These are phyloP conservation scores for Petroica traversi DNA, from an alignment of 2,113 vertebrate genomes.

Conservation along the genomic window DNA sequence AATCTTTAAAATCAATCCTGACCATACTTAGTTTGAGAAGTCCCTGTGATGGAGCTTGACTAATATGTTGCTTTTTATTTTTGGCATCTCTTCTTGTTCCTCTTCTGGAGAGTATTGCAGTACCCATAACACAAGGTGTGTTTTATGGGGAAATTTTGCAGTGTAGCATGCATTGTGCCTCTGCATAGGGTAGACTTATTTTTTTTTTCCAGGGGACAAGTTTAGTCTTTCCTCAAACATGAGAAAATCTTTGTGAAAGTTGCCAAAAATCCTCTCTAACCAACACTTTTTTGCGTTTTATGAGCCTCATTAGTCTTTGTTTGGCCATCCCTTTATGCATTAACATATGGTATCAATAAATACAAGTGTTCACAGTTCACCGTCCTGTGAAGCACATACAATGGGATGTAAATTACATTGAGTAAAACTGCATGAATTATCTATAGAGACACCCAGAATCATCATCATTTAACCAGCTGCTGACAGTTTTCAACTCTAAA, in stretches of 20 bases:
- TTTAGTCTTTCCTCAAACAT: not conserved
- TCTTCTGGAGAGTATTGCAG: not conserved
- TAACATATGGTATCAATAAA: slow-evolving; percentile 2
- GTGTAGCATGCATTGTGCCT: not conserved
- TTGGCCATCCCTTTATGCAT: not conserved
- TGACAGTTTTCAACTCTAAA: not conserved
- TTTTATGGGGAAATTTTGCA: not conserved
- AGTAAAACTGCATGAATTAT: not conserved
- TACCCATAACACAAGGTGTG: not conserved
- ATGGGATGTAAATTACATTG: not conserved
- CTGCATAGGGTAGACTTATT: not conserved
- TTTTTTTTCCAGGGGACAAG: not conserved
- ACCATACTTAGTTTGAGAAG: not conserved
- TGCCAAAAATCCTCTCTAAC: not conserved
- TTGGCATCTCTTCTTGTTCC: not conserved
- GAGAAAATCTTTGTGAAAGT: not conserved
- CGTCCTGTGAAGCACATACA: not conserved
- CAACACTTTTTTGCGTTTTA: not conserved
- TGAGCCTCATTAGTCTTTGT: not conserved
- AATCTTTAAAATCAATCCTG: not conserved
- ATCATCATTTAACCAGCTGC: not conserved
- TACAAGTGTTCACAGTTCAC: not conserved
- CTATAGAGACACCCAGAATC: not conserved
- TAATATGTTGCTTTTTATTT: not conserved
- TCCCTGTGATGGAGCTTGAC: not conserved